Evolutionary conservation across 2,797 vertebrate genomes (phyloP), one percentile per base, ranked within the genome.

Genomic region (Intellagama lesueurii): DNA sequence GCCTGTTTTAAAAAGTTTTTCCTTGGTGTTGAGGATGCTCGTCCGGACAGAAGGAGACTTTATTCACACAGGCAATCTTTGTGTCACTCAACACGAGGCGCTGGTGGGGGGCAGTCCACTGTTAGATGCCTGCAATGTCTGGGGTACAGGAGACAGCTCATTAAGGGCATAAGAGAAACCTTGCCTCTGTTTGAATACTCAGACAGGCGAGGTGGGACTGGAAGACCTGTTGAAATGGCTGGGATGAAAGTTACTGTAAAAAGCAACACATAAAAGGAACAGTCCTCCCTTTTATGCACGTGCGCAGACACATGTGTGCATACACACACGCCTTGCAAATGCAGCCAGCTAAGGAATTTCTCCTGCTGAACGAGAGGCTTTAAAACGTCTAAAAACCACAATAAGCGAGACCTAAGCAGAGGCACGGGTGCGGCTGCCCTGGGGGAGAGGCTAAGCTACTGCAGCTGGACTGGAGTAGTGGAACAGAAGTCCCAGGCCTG

Each of bases 171-270:
- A 7, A 28, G 19, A 30, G 81, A 44, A 49, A 30, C 19, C 22
- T 35, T 14, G 19, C 70, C 56, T 69, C 40, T 6, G 22, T 81
- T 64, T 52, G 16, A 35, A 56, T 19, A 52, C 73, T 7, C 32
- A 52, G 49, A 12, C 80, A 75, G 64, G 72, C 32, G 70, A 93
- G 94, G 93, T 95, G 94, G 92, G 94, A 89, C 95, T 96, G 94
- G 90, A n/a, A 40, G 69, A 32, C 66, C 92, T 32, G 93, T 92
- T 22, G 19, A 12, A 64, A 17, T 4, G 60, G 60, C 60, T 64
- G 60, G 60, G 19, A 22, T 64, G 60, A 22, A 17, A 64, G 16
- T 64, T 19, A 64, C 60, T 64, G 19, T 64, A 5, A 22, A 22
- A 5, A 64, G 60, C 60, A 64, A 64, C 17, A 64, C 60, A 83